Evolutionary conservation across 2,797 vertebrate genomes (phyloP).

Genomic region (Falco concolor): DNA sequence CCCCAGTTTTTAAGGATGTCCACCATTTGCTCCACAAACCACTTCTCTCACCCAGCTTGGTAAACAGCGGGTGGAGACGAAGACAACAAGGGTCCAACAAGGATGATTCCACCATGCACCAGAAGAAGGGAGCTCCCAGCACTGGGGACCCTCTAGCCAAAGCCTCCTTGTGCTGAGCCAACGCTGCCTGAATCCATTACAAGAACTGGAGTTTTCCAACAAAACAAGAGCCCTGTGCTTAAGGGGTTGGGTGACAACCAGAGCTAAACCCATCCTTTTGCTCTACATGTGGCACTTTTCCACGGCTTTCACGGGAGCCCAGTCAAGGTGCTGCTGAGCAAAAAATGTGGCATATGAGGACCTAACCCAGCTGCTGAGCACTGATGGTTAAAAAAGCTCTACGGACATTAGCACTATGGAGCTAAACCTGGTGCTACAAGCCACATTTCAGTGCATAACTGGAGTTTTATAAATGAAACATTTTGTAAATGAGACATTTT

Average conservation of each 20-base stretch:
- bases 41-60: background rate
- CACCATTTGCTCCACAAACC: background rate
- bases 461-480: background rate
- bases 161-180: background rate
- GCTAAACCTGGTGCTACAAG: background rate
- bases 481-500: background rate
- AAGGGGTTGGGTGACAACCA: accelerated
- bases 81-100: background rate
- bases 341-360: background rate
- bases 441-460: background rate
- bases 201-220: background rate
- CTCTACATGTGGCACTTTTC: background rate
- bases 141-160: accelerated
- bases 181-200: accelerated
- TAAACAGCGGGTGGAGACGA: background rate
- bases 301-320: accelerated
- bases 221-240: background rate
- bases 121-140: background rate
- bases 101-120: accelerated
- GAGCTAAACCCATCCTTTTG: background rate
- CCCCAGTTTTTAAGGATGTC: background rate
- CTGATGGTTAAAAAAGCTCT: background rate
- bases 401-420: background rate
- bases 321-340: background rate
- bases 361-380: background rate